Percentiles rank a stretch among this genome's conserved stretches.
These are phyloP conservation scores for Ligdia adustata DNA, from an alignment of 2,888 invertebrate species.

Conservation along the genomic window DNA sequence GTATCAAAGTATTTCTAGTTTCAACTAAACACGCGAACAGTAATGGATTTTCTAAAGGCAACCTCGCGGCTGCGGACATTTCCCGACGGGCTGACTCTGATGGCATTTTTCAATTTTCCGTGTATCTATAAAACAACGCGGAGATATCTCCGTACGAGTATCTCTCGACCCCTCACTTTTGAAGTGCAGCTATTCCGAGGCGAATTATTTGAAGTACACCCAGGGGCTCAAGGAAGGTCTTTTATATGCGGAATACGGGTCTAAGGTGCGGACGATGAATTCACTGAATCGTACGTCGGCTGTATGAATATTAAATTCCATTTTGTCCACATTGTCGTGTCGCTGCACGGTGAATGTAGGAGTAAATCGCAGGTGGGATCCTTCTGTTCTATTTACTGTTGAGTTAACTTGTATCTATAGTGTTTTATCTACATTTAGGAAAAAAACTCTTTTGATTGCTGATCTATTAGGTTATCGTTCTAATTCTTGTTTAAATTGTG, in stretches of 20 bases:
- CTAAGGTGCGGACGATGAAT: conserved; percentile 79
- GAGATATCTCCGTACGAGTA: conserved; percentile 62
- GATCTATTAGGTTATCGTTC: no score
- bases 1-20: conserved; percentile 26
- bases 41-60: conserved; percentile 50
- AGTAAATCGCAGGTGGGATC: conserved; percentile 36
- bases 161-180: conserved; percentile 60
- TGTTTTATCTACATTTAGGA: no score
- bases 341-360: conserved; percentile 70
- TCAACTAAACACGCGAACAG: conserved; percentile 29
- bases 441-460: no score
- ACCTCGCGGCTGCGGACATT: conserved; percentile 47
- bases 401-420: no score
- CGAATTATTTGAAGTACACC: conserved; percentile 78
- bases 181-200: conserved; percentile 73
- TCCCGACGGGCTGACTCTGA: conserved; percentile 59
- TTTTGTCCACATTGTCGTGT: conserved; percentile 79
- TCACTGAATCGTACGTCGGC: conserved; percentile 80
- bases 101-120: conserved; percentile 75
- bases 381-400: conserved; percentile 1
- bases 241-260: conserved; percentile 77
- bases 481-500: no score
- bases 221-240: conserved; percentile 72
- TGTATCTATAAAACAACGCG: conserved; percentile 65
- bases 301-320: conserved; percentile 83